These are phyloP conservation scores for Acholoe squamosa DNA, from an alignment of 2,888 invertebrate species.

Conservation along the genomic window DNA sequence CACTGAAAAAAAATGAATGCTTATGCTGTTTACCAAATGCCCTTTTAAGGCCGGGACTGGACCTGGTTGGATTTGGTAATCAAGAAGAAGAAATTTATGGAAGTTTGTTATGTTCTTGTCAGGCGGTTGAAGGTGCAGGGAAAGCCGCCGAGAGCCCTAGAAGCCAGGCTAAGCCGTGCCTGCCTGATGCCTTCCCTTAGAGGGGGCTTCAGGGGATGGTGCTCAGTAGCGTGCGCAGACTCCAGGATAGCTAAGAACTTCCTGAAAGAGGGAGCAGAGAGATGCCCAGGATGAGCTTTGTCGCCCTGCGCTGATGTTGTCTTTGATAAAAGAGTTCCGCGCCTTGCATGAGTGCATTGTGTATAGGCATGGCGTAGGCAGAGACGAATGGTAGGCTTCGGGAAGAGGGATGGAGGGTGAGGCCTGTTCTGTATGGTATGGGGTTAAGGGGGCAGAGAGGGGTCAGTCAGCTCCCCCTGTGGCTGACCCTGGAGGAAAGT, in stretches of 20 bases:
- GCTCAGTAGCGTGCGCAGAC: neutral
- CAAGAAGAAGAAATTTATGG: conserved; percentile 39
- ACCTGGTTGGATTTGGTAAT: neutral
- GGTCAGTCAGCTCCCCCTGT: neutral
- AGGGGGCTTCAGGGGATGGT: neutral
- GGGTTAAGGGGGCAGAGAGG: neutral
- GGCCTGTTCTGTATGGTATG: neutral
- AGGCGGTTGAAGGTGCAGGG: neutral
- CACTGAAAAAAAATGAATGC: neutral
- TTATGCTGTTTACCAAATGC: neutral
- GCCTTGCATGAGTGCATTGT: conserved; percentile 36
- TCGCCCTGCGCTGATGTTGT: neutral
- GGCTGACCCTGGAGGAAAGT: conserved; percentile 15
- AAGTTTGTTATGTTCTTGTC: conserved; percentile 40
- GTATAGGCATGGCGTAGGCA: neutral
- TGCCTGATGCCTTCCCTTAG: neutral
- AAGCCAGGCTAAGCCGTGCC: neutral
- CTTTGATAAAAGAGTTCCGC: neutral
- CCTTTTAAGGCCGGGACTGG: neutral
- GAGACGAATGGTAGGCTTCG: neutral
- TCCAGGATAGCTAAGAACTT: neutral
- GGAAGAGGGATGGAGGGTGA: neutral
- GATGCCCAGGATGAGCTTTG: conserved; percentile 24
- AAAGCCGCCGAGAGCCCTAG: neutral
- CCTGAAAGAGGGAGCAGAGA: neutral